Percentiles rank a stretch among this genome's conserved stretches.
Conservation (phyloP, 2,888 invertebrate species). For the Trichogramma evanescens region DNA sequence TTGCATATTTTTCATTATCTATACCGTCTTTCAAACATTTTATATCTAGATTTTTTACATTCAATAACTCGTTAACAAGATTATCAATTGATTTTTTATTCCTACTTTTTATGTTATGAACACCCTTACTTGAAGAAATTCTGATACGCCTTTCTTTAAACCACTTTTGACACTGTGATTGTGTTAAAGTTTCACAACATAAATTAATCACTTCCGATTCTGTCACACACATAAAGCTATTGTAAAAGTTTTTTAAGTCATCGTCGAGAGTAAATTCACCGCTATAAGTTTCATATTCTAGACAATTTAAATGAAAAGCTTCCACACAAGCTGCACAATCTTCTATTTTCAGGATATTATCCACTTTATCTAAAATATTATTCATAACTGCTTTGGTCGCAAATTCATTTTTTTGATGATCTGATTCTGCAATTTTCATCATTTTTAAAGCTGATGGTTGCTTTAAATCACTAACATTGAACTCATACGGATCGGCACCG, state of each 20-base stretch:
- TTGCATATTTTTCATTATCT: neutral
- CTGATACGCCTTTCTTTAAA: neutral
- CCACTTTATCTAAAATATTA: no score
- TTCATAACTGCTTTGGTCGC: no score
- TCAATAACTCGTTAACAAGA: neutral
- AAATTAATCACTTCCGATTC: neutral
- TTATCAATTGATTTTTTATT: conserved; percentile 3
- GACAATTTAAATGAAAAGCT: no score
- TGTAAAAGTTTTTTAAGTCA: neutral
- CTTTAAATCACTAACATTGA: no score
- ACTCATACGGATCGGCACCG: no score
- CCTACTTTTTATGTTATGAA: neutral
- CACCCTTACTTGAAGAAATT: neutral
- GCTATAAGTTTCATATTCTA: no score
- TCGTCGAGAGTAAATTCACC: no score
- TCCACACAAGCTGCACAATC: no score
- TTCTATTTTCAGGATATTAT: no score
- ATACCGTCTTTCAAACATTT: neutral
- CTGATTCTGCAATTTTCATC: no score
- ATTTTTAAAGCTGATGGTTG: no score
- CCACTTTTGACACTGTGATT: neutral
- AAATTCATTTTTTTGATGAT: no score
- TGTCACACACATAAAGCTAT: neutral
- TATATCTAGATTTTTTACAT: neutral
- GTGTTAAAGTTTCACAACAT: neutral